Evolutionary conservation across 2,113 vertebrate genomes (phyloP).

Genomic region (Pachycephala philippinensis): DNA sequence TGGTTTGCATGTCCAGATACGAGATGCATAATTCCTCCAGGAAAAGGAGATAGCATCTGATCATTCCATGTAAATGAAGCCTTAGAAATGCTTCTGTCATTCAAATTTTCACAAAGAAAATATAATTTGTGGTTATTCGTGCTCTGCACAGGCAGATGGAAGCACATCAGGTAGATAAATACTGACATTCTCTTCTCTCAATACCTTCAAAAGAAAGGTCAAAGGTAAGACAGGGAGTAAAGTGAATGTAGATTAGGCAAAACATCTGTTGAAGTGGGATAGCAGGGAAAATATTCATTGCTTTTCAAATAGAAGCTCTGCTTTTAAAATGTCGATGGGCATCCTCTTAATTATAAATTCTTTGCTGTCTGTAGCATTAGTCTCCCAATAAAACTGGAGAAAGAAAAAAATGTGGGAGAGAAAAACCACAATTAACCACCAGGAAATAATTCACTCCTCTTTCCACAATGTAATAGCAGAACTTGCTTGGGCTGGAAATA

Average conservation of each 20-base stretch:
- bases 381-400: background rate
- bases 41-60: constrained; percentile 63
- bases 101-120: constrained; percentile 76
- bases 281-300: constrained; percentile 53
- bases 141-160: constrained; percentile 75
- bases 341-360: constrained; percentile 61
- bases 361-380: background rate
- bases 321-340: constrained; percentile 23
- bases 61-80: constrained; percentile 45
- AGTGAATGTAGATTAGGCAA: constrained; percentile 71
- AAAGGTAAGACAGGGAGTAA: constrained; percentile 71
- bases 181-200: constrained; percentile 73
- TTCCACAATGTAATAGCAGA: background rate
- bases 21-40: constrained; percentile 51
- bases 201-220: constrained; percentile 76
- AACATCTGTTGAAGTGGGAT: constrained; percentile 73
- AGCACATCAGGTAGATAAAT: constrained; percentile 82
- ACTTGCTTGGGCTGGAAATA: background rate
- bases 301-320: constrained; percentile 53
- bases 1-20: constrained; percentile 58
- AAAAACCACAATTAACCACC: constrained; percentile 18
- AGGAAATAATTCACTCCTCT: background rate
- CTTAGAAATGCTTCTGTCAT: constrained; percentile 71
- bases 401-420: background rate
- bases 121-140: constrained; percentile 71